Conservation (phyloP, 2,797 vertebrate species). For the Sarcophilus harrisii region DNA sequence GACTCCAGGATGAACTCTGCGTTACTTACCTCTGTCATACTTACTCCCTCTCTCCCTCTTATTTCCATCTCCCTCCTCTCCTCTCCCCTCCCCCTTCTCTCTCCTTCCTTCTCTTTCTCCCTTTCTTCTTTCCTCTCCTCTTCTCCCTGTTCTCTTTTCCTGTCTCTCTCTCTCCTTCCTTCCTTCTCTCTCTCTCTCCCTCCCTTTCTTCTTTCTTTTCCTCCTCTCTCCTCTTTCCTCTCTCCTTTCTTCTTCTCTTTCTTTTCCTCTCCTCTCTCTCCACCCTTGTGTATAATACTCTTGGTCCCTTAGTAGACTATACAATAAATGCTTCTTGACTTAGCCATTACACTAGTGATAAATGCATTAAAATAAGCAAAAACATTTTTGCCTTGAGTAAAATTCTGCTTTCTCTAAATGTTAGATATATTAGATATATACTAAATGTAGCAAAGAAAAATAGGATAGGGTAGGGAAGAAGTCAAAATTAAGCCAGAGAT, state of each 20-base stretch:
- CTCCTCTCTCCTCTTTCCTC: not conserved
- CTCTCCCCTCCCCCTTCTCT: not conserved
- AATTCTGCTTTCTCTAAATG: not conserved
- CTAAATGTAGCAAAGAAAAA: not conserved
- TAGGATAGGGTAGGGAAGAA: not conserved
- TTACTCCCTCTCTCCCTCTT: no score
- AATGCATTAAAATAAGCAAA: not conserved
- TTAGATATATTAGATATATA: no score
- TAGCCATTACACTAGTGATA: not conserved
- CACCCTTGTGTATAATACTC: not conserved
- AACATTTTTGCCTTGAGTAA: not conserved
- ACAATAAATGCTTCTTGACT: not conserved
- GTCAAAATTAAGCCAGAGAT: not conserved
- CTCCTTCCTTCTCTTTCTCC: not conserved
- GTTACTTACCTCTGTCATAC: no score
- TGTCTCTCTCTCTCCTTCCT: accelerated
- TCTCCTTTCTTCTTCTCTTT: no score
- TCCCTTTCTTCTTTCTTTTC: no score
- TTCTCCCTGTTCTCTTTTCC: accelerated
- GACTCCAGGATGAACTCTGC: not conserved
- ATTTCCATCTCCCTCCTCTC: not conserved
- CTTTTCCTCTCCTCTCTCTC: no score
- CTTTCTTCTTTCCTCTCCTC: no score
- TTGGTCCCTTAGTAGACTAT: not conserved
- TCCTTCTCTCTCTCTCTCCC: no score